These are phyloP conservation scores for Chloropsis cyanopogon DNA, from an alignment of 2,113 vertebrate species.

Conservation along the genomic window DNA sequence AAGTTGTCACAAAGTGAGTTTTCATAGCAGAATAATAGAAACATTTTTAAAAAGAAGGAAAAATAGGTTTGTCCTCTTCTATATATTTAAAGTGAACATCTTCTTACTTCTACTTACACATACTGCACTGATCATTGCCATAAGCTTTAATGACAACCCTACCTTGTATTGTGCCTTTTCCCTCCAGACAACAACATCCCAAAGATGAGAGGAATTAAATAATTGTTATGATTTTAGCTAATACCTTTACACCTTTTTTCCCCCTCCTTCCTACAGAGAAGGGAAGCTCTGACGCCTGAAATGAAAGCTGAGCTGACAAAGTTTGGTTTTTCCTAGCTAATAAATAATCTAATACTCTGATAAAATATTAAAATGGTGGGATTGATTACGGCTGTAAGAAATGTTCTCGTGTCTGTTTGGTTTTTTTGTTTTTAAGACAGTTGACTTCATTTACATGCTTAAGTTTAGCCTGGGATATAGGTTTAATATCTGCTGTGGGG, in stretches of 20 bases:
- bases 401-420: neutral
- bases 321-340: neutral
- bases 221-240: neutral
- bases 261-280: neutral
- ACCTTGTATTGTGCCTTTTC: neutral
- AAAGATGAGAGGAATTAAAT: conserved; percentile 20
- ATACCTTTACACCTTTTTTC: neutral
- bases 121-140: neutral
- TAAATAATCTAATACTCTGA: neutral
- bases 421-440: neutral
- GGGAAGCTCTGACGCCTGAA: conserved; percentile 38
- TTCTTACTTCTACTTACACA: neutral
- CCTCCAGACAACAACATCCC: neutral
- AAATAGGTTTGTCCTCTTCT: neutral
- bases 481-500: neutral
- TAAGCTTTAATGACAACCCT: neutral
- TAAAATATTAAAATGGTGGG: neutral
- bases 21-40: neutral
- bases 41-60: neutral
- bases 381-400: neutral
- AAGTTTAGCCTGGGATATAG: neutral
- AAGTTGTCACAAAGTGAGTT: neutral
- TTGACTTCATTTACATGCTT: neutral
- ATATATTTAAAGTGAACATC: neutral
- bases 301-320: conserved; percentile 39